A percentile compares a stretch with the other conserved stretches of the same genome.
These are phyloP conservation scores for Drosophila barbarae DNA, from an alignment of 2,888 invertebrate species.

Conservation along the genomic window DNA sequence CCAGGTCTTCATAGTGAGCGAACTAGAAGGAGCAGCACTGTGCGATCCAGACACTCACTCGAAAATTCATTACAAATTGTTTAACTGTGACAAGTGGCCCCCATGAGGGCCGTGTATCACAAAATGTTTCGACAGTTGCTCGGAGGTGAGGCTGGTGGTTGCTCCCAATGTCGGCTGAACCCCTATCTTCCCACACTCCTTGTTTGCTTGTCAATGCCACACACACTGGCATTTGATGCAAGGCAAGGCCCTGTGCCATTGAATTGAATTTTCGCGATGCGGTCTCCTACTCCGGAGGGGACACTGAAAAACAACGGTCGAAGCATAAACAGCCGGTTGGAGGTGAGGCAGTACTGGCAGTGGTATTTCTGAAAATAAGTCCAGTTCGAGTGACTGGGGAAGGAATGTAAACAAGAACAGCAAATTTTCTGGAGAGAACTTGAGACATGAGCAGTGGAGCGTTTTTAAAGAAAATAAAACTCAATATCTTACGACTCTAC, in stretches of 20 bases:
- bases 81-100: slow-evolving; percentile 47
- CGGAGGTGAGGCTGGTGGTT: neutral
- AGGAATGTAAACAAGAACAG: slow-evolving; percentile 14
- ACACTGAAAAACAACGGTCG: slow-evolving; percentile 3
- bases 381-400: slow-evolving; percentile 14
- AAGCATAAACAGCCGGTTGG: neutral
- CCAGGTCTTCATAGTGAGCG: neutral
- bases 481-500: neutral
- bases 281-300: slow-evolving; percentile 22
- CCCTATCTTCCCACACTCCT: neutral
- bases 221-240: slow-evolving; percentile 7
- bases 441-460: neutral
- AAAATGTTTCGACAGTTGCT: slow-evolving; percentile 14
- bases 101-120: slow-evolving; percentile 39
- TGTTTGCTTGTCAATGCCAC: slow-evolving; percentile 8
- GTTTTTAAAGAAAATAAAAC: slow-evolving; percentile 2
- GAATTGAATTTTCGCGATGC: slow-evolving; percentile 16
- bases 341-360: slow-evolving; percentile 1
- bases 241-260: slow-evolving; percentile 6
- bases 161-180: neutral
- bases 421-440: slow-evolving; percentile 6
- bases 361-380: slow-evolving; percentile 6
- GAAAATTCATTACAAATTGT: slow-evolving; percentile 52
- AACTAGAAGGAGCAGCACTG: neutral
- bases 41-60: slow-evolving; percentile 14